A percentile compares a stretch with the other conserved stretches of the same genome.
Conservation (phyloP, 2,797 vertebrate species). For the Leuciscus waleckii region DNA sequence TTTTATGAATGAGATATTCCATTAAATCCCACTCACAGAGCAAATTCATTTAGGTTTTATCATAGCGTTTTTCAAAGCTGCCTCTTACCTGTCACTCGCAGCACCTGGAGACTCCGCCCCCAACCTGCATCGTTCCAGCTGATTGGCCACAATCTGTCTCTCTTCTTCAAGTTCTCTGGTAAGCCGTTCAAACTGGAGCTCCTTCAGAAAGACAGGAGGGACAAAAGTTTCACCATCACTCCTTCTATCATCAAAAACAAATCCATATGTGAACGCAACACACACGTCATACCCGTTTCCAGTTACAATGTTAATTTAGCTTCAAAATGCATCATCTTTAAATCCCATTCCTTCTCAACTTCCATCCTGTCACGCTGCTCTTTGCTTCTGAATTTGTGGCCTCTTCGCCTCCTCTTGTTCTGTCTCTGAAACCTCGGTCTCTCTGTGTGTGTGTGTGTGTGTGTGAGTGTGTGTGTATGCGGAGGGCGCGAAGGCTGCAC, state of each 20-base stretch:
- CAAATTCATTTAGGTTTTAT: background rate
- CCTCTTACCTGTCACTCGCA: slow-evolving; percentile 93
- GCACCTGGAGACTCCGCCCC: slow-evolving; percentile 97
- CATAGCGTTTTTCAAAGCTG: background rate
- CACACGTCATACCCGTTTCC: slow-evolving; percentile 19
- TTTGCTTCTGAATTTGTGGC: slow-evolving; percentile 36
- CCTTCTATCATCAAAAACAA: slow-evolving; percentile 4
- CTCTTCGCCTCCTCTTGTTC: slow-evolving; percentile 21
- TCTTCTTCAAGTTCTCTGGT: slow-evolving; percentile 98
- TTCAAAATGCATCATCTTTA: slow-evolving; percentile 22
- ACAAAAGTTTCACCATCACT: slow-evolving; percentile 30
- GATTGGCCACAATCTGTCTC: slow-evolving; percentile 97
- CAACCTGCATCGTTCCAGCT: slow-evolving; percentile 98
- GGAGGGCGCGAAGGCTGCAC: slow-evolving; percentile 45
- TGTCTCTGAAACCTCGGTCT: slow-evolving; percentile 40
- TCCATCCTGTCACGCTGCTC: slow-evolving; percentile 2
- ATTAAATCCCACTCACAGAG: background rate
- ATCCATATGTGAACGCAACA: background rate
- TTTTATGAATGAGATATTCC: background rate
- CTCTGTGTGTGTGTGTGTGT: slow-evolving; percentile 22
- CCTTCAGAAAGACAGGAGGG: slow-evolving; percentile 73
- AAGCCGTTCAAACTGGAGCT: slow-evolving; percentile 97
- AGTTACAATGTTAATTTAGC: slow-evolving; percentile 24
- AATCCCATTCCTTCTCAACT: background rate
- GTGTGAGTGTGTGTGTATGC: slow-evolving; percentile 40